Conservation (phyloP, 2,797 vertebrate species). For the Coccyzus lansbergi region DNA sequence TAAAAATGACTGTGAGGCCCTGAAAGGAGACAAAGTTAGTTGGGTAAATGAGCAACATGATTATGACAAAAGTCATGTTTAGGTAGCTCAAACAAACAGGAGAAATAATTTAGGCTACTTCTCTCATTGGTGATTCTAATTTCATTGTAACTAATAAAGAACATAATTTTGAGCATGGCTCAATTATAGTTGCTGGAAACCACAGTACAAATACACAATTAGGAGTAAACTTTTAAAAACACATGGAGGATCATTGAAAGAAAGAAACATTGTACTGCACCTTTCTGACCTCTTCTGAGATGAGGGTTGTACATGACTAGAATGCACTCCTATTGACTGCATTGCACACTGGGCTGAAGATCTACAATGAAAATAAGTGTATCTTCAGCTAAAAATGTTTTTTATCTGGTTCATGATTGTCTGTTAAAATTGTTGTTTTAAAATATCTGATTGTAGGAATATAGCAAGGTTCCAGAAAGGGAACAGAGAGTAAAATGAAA, state of each 20-base stretch:
- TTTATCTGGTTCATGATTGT: neutral
- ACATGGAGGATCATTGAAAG: neutral
- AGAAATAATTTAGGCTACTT: neutral
- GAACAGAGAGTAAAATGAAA: neutral
- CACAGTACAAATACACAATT: neutral
- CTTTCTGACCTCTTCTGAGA: neutral
- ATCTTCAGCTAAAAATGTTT: neutral
- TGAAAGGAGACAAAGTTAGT: neutral
- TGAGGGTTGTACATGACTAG: neutral
- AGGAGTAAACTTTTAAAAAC: neutral
- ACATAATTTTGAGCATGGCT: neutral
- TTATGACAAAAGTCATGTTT: neutral
- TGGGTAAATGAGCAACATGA: neutral
- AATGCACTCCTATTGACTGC: neutral
- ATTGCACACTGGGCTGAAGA: neutral
- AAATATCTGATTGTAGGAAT: neutral
- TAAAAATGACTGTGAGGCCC: neutral
- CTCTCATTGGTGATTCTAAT: neutral
- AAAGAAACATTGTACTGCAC: neutral
- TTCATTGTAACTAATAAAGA: neutral
- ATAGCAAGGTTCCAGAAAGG: neutral
- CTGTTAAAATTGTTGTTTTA: neutral
- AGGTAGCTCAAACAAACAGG: neutral
- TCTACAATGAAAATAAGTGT: neutral
- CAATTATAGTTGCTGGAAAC: neutral